Evolutionary conservation across 2,888 invertebrate genomes (phyloP).

Genomic region (Melanchra persicariae): DNA sequence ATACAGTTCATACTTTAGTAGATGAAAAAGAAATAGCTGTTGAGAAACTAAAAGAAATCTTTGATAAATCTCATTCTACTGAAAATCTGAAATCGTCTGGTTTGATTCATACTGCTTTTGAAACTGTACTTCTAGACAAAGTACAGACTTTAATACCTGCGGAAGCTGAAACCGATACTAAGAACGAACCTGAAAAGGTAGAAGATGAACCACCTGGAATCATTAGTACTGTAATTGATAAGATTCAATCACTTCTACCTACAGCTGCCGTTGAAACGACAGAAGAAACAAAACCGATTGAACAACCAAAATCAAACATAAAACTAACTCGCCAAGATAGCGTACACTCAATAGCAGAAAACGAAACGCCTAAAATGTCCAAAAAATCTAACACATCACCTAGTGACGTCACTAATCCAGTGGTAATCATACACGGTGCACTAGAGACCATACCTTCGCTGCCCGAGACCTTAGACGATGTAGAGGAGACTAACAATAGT

Average conservation of each 20-base stretch:
- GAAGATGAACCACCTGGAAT: slow-evolving; percentile 27
- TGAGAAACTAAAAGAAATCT: slow-evolving; percentile 41
- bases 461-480: slow-evolving; percentile 81
- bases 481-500: slow-evolving; percentile 88
- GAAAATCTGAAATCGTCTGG: slow-evolving; percentile 64
- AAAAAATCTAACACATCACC: slow-evolving; percentile 75
- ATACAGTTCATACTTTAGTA: slow-evolving; percentile 74
- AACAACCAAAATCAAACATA: slow-evolving; percentile 66
- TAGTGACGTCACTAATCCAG: slow-evolving; percentile 77
- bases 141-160: slow-evolving; percentile 75
- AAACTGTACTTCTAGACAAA: slow-evolving; percentile 87
- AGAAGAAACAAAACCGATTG: slow-evolving; percentile 20
- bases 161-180: slow-evolving; percentile 5
- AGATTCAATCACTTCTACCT: slow-evolving; percentile 31
- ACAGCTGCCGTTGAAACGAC: not conserved
- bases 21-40: slow-evolving; percentile 41
- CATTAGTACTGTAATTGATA: slow-evolving; percentile 36
- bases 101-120: slow-evolving; percentile 84
- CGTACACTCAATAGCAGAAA: slow-evolving; percentile 78
- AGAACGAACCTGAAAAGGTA: slow-evolving; percentile 18
- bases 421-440: slow-evolving; percentile 82
- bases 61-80: slow-evolving; percentile 34
- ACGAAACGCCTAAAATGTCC: slow-evolving; percentile 82
- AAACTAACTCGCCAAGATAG: slow-evolving; percentile 84
- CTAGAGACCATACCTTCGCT: slow-evolving; percentile 87